Conservation (phyloP, 2,888 invertebrate genomes). For the Andrena bucephala region DNA sequence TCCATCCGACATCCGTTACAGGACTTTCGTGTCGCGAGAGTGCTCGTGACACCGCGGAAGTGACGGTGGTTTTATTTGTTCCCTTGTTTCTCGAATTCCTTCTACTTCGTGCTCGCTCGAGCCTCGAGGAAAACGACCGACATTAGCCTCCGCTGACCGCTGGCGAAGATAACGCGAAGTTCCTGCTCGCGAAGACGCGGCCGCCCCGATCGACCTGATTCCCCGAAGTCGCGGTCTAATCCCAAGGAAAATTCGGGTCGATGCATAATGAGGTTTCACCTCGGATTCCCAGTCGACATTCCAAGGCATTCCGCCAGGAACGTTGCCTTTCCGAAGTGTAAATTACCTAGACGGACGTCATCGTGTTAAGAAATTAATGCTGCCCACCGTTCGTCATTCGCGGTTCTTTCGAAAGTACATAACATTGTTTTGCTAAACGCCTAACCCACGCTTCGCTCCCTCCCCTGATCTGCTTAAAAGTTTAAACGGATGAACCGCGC, state of each 20-base stretch:
- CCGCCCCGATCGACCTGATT: constrained; percentile 31
- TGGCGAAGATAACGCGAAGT: constrained; percentile 27
- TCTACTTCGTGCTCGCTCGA: not conserved
- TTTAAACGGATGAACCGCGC: too few species aligned
- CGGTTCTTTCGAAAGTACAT: not conserved
- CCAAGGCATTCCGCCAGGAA: constrained; percentile 61
- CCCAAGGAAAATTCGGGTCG: constrained; percentile 50
- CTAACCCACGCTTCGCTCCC: not conserved
- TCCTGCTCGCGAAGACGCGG: not conserved
- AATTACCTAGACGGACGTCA: constrained; percentile 41
- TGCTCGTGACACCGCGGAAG: not conserved
- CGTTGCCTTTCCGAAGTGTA: constrained; percentile 52
- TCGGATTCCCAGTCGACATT: constrained; percentile 46
- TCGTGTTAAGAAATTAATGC: constrained; percentile 38
- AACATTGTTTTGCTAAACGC: not conserved
- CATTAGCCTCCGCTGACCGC: constrained; percentile 14
- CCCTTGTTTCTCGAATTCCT: not conserved
- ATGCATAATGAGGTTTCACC: constrained; percentile 42
- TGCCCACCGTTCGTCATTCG: not conserved
- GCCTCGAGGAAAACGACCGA: constrained; percentile 3
- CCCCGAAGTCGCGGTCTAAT: constrained; percentile 36
- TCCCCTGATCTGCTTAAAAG: not conserved
- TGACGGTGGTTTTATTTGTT: not conserved
- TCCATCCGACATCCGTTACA: too few species aligned
- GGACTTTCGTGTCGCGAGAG: not conserved